Conservation (phyloP, 2,888 invertebrate genomes). For the Agrypnus murinus region DNA sequence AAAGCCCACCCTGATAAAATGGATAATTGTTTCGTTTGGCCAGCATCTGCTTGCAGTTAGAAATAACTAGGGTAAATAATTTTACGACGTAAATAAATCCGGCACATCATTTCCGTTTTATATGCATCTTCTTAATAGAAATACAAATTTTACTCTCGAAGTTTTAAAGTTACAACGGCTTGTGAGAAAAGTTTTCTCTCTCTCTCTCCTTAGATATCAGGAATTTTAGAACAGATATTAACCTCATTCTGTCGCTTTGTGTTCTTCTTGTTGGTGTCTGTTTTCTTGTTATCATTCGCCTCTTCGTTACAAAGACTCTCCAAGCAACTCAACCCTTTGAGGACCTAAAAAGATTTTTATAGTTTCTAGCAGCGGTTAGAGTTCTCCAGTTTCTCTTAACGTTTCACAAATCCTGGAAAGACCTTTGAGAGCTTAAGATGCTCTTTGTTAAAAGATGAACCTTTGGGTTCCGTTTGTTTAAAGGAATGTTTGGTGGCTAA, state of each 20-base stretch:
- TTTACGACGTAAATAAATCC: conserved; percentile 15
- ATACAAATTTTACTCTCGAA: conserved; percentile 6
- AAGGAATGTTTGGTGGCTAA: neutral
- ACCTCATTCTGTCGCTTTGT: conserved; percentile 34
- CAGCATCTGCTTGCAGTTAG: conserved; percentile 3
- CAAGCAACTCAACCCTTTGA: conserved; percentile 28
- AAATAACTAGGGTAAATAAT: conserved; percentile 10
- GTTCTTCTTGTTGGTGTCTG: conserved; percentile 30
- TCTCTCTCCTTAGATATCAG: conserved; percentile 13
- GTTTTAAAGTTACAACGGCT: conserved; percentile 16
- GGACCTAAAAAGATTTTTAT: conserved; percentile 29
- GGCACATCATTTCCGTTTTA: conserved; percentile 4
- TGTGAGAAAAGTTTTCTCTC: conserved; percentile 8
- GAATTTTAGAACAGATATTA: conserved; percentile 31
- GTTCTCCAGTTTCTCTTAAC: conserved; percentile 15
- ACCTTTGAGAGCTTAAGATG: conserved; percentile 23
- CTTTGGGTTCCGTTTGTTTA: conserved; percentile 8
- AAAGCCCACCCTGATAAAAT: conserved; percentile 3
- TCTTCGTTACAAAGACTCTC: conserved; percentile 28
- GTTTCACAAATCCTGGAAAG: conserved; percentile 22
- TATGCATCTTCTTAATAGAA: conserved; percentile 19
- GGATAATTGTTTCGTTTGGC: conserved; percentile 27
- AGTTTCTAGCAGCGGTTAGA: conserved; percentile 6
- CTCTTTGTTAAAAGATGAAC: conserved; percentile 22
- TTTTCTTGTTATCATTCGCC: conserved; percentile 37